Base-by-base conservation (phyloP, 2,797 vertebrate genomes). In the Danio choprae region DNA sequence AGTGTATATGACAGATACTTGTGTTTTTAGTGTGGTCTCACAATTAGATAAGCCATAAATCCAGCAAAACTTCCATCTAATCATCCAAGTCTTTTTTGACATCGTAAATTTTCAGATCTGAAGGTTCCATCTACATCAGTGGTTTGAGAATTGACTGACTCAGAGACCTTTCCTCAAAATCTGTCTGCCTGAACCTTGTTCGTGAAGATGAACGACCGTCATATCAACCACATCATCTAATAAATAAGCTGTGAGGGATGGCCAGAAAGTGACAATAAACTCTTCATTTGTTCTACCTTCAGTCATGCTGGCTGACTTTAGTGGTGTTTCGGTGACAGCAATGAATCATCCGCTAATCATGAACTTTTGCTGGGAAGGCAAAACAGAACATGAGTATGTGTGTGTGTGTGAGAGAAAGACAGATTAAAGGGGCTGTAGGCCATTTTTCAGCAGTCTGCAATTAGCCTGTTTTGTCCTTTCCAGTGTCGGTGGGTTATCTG, bases 161-260 rank as follows among this genome's bases (percentile, higher is more conserved):
- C 20, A 18, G 81, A 78, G 67, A 72, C 77, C n/a, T 73, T 50
- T 73, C 43, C 77, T 51, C 51, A n/a, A 77, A 74, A 81, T 56
- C 73, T 77, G 62, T 84, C 59, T 44, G 41, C 56, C 56, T 62
- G 46, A 84, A 56, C 78, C 56, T 53, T 59, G 60, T 67, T 75
- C 20, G 55, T 56, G 41, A 63, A 67, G 60, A 74, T 79, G 63
- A 75, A 83, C 50, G 69, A 59, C 72, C 53, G 68, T 75, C 71
- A 77, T 58, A 48, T 77, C 77, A 58, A 74, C 48, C 58, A 43
- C 53, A 59, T 76, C 74, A 82, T 79, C 80, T 81, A 81, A 75
- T 81, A 80, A 80, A 83, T 79, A 82, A 68, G 18, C 68, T 81
- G 41, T 76, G 78, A 83, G 67, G 43, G 70, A 82, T 67, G 77